These are phyloP conservation scores for Sialis fuliginosa DNA, from an alignment of 2,888 invertebrate genomes.

Conservation along the genomic window DNA sequence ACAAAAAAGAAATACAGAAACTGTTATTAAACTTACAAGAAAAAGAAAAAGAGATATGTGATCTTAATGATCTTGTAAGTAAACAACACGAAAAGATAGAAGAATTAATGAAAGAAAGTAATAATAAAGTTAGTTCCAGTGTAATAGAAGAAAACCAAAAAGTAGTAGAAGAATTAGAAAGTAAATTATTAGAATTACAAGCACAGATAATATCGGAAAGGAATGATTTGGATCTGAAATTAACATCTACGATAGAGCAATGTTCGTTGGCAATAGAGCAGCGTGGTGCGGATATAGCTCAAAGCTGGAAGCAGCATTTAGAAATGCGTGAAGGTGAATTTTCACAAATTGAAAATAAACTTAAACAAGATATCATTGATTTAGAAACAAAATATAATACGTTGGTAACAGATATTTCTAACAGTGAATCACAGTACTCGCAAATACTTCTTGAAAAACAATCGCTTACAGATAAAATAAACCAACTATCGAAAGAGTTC, in stretches of 20 bases:
- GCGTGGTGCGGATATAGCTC: constrained; percentile 47
- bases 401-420: constrained; percentile 17
- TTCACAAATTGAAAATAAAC: constrained; percentile 29
- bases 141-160: not conserved
- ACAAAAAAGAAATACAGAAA: too few relatives aligned
- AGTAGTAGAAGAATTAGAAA: not conserved
- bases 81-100: not conserved
- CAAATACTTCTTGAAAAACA: constrained; percentile 1
- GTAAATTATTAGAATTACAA: not conserved
- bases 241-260: constrained; percentile 13
- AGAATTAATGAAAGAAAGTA: not conserved
- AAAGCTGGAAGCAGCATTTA: constrained; percentile 51
- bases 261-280: constrained; percentile 41
- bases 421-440: constrained; percentile 2
- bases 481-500: constrained; percentile 1
- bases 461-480: not conserved
- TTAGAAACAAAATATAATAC: constrained; percentile 25
- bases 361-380: constrained; percentile 31
- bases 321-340: constrained; percentile 45
- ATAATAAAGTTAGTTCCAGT: not conserved
- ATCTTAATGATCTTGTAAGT: not conserved
- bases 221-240: constrained; percentile 7
- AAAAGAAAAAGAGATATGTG: too few relatives aligned
- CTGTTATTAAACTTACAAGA: too few relatives aligned
- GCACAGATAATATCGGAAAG: constrained; percentile 2